Conservation (phyloP, 2,113 vertebrate species). For the Atherinomorus stipes region DNA sequence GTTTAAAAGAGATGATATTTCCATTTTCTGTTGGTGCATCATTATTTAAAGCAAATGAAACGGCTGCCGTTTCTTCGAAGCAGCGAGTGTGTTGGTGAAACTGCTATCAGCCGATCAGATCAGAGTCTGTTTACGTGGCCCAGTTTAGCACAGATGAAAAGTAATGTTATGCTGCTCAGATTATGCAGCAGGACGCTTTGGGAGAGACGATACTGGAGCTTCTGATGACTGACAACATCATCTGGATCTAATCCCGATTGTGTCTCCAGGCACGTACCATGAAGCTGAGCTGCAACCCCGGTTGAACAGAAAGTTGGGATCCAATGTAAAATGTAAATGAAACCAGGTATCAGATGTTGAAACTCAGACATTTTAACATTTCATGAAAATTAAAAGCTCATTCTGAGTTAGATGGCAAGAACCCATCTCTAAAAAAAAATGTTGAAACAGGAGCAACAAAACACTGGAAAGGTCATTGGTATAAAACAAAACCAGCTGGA, state of each 20-base stretch:
- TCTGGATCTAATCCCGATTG: no score
- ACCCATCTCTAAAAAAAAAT: no score
- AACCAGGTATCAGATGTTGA: no score
- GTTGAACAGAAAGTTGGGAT: no score
- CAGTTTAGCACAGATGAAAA: constrained; percentile 20
- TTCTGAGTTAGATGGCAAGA: no score
- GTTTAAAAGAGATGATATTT: not conserved
- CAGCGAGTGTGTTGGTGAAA: not conserved
- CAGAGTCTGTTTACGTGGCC: constrained; percentile 33
- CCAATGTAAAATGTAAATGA: no score
- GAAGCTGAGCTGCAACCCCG: constrained; percentile 11
- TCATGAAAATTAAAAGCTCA: no score
- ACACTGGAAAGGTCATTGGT: no score
- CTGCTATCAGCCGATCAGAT: constrained; percentile 18
- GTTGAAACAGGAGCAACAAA: no score
- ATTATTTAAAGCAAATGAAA: constrained; percentile 21
- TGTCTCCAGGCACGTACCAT: no score
- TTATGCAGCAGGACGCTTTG: not conserved
- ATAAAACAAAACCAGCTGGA: no score
- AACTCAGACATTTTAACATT: no score
- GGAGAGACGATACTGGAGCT: not conserved
- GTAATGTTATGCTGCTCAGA: constrained; percentile 9
- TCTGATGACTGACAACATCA: constrained; percentile 12
- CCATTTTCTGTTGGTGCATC: not conserved
- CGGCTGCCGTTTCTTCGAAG: not conserved